phyloP scores from a whole-genome alignment of 2,888 invertebrate species.

The Euzetes globulus region DNA sequence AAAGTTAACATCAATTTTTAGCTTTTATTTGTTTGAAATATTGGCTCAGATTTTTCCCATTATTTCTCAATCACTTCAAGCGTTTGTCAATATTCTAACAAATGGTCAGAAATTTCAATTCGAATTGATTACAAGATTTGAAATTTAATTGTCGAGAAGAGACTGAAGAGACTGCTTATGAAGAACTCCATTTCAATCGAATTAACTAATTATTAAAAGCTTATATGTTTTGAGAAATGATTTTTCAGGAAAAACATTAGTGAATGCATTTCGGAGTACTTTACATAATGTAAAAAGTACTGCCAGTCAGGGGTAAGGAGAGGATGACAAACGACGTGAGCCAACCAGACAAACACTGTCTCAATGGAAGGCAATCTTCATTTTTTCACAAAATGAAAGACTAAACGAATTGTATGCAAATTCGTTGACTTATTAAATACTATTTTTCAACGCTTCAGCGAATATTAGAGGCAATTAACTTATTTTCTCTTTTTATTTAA shows the following conservation, averaged over 20 bases:
- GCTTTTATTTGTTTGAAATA: not conserved
- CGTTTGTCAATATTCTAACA: too few relatives aligned
- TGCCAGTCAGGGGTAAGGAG: not conserved
- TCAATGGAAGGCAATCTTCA: not conserved
- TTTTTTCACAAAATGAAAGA: not conserved
- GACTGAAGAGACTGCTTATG: too few relatives aligned
- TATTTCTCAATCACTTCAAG: not conserved
- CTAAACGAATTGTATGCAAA: not conserved
- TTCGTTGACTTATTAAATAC: not conserved
- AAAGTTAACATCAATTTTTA: not conserved
- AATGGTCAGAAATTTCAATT: not conserved
- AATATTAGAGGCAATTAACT: constrained; percentile 2
- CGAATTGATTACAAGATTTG: too few relatives aligned
- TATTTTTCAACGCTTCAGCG: not conserved
- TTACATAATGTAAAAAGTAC: constrained; percentile 11
- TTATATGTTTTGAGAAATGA: not conserved
- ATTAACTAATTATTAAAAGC: too few relatives aligned
- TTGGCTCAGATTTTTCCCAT: not conserved
- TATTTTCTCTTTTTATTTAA: not conserved
- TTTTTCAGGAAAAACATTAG: not conserved
- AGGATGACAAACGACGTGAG: not conserved
- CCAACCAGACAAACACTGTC: not conserved
- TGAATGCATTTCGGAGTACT: not conserved
- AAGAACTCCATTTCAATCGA: too few relatives aligned
- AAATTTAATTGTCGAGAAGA: too few relatives aligned